Base-by-base conservation (phyloP, 2,888 invertebrate species). In the Tenthredo livida region DNA sequence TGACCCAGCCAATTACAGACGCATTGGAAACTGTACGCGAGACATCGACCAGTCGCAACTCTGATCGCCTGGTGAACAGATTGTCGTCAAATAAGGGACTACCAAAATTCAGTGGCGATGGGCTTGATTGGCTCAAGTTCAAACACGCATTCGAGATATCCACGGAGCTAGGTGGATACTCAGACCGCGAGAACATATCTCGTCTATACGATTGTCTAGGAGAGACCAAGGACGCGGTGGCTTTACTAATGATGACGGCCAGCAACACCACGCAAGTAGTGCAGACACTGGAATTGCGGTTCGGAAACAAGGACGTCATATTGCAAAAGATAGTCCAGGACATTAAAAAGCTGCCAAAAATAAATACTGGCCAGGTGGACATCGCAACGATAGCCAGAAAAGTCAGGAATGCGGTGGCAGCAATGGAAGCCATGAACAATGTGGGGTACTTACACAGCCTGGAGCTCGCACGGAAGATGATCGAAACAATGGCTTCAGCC, bases 121-220 rank as follows among this genome's bases (percentile, higher is more conserved):
- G 61, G 1, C 3, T 87, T 0, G 85, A 87, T 12, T 87, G 86
- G 87, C 72, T 85, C 0, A 54, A 82, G 7, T 87, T 87, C 72
- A 85, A 85, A 37, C 65, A 65, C 29, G 85, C 86, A 10, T 87
- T 85, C 25, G 84, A 86, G 2, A 2, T 58, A 1, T 85, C 86
- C 7, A 87, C 86, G 0, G 40, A 85, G 12, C 12, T 77, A 1
- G 87, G 87, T 4, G 80, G 77, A 1, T 86, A 85, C 54, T 58
- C 86, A 1, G 87, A 87, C 6, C 47, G 54, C 1, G 86, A 87
- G 50, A 87, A 87, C 70, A 15, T 87, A 1, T 29, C 84, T 15
- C 84, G 87, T 0, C 54, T 86, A 1, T 54, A 85, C n/a, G 37
- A 83, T 2, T 75, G 85, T 33, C 72, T 87, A 12, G 86, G 86